Evolutionary conservation across 1,140 invertebrate genomes (phyloP).

Genomic region (Asbolus verrucosus): DNA sequence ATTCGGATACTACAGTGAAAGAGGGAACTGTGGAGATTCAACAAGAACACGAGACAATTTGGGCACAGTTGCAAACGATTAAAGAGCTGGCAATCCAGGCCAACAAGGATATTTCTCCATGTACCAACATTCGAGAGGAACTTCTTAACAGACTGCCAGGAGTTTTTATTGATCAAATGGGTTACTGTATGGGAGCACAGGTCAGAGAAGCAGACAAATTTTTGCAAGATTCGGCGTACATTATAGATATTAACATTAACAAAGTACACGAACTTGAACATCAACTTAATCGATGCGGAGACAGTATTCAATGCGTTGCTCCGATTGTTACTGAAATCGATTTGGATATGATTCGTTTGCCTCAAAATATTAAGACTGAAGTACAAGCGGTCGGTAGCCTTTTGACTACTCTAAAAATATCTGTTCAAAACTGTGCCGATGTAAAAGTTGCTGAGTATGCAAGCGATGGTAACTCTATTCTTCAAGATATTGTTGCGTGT

Average conservation of each 20-base stretch:
- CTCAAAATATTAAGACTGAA: constrained; percentile 4
- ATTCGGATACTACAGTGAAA: background rate
- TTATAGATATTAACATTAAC: background rate
- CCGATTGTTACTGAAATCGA: constrained; percentile 8
- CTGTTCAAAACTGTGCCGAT: background rate
- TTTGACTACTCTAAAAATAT: background rate
- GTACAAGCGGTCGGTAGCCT: background rate
- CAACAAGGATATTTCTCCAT: background rate
- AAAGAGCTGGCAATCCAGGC: background rate
- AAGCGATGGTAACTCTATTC: background rate
- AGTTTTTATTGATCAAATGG: background rate
- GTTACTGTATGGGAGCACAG: background rate
- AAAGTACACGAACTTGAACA: constrained; percentile 2
- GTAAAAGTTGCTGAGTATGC: background rate
- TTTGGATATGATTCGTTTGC: constrained; percentile 1
- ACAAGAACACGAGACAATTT: constrained; percentile 1
- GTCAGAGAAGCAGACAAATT: background rate
- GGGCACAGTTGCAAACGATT: background rate
- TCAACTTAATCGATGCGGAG: background rate
- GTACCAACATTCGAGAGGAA: background rate
- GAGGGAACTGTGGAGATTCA: background rate
- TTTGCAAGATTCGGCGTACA: background rate
- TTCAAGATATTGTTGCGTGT: constrained; percentile 11
- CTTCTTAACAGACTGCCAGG: background rate
- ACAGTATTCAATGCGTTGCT: background rate